A percentile compares a stretch with the other conserved stretches of the same genome.
Conservation (phyloP, 2,113 vertebrate species). For the Varanus komodoensis region DNA sequence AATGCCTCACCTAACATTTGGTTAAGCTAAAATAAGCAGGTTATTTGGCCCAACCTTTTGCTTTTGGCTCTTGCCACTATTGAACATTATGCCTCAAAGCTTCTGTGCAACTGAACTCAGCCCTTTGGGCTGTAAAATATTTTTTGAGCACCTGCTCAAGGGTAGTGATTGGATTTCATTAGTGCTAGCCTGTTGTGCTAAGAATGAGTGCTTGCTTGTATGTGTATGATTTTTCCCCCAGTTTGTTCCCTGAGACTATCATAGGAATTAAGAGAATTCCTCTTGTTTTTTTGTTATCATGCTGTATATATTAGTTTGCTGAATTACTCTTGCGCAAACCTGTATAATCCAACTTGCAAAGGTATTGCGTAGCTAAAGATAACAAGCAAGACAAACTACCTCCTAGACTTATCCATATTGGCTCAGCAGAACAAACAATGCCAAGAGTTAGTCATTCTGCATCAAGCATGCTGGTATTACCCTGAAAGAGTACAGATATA, state of each 20-base stretch:
- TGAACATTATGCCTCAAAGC: too few relatives aligned
- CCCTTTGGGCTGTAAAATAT: too few relatives aligned
- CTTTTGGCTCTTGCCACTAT: too few relatives aligned
- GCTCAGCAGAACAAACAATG: background rate
- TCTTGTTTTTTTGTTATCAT: background rate
- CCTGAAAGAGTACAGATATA: background rate
- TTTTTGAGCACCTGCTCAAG: too few relatives aligned
- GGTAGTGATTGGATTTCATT: background rate
- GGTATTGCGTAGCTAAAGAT: background rate
- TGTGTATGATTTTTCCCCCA: background rate
- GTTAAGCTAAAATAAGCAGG: too few relatives aligned
- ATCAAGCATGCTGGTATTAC: background rate
- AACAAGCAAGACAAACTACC: background rate
- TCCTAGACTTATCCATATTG: background rate
- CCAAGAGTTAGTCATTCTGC: background rate
- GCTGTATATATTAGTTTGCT: background rate
- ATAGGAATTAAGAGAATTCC: background rate
- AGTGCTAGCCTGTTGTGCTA: background rate
- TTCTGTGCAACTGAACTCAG: too few relatives aligned
- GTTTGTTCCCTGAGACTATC: background rate
- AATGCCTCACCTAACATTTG: too few relatives aligned
- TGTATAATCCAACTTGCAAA: background rate
- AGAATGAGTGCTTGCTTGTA: background rate
- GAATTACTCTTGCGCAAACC: background rate
- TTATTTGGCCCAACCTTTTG: too few relatives aligned